Evolutionary conservation across 35 echinoderm and acorn worm species (phyloP).

Genomic region (Hemicentrotus pulcherrimus): DNA sequence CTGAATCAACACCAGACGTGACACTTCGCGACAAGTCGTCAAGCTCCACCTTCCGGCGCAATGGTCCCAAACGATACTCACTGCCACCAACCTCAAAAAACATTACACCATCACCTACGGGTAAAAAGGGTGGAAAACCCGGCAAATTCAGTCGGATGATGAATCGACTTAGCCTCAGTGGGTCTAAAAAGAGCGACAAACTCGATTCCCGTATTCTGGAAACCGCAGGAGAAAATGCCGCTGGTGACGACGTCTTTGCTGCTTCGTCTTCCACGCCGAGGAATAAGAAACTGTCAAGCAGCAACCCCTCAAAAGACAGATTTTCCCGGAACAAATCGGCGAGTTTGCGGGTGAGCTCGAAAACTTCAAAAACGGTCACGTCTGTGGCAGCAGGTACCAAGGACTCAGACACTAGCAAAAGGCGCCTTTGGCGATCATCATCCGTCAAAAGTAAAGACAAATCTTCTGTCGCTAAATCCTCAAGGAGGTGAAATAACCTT

Average conservation of each 20-base stretch:
- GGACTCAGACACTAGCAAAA: conserved; percentile 30
- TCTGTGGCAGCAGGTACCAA: background rate
- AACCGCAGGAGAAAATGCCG: background rate
- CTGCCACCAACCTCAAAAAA: background rate
- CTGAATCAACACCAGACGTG: conserved; percentile 32
- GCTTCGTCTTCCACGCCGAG: conserved; percentile 11
- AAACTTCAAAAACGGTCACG: background rate
- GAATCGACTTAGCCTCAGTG: conserved; percentile 43
- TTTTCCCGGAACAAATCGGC: background rate
- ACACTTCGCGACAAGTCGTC: background rate
- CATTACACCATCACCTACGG: background rate
- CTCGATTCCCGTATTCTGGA: background rate
- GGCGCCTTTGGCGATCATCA: background rate
- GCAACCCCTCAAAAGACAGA: background rate
- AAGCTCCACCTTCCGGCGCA: background rate
- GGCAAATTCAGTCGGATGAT: conserved; percentile 30
- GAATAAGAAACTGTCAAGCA: background rate
- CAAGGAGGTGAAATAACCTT: background rate
- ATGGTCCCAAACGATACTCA: conserved; percentile 27
- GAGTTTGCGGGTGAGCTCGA: background rate
- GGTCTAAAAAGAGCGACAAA: background rate
- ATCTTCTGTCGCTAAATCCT: background rate
- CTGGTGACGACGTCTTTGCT: conserved; percentile 9
- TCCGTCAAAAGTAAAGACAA: conserved; percentile 40
- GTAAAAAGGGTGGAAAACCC: conserved; percentile 37